These are phyloP conservation scores for Typhlomys cinereus DNA, from an alignment of 2,113 vertebrate genomes.

Conservation along the genomic window DNA sequence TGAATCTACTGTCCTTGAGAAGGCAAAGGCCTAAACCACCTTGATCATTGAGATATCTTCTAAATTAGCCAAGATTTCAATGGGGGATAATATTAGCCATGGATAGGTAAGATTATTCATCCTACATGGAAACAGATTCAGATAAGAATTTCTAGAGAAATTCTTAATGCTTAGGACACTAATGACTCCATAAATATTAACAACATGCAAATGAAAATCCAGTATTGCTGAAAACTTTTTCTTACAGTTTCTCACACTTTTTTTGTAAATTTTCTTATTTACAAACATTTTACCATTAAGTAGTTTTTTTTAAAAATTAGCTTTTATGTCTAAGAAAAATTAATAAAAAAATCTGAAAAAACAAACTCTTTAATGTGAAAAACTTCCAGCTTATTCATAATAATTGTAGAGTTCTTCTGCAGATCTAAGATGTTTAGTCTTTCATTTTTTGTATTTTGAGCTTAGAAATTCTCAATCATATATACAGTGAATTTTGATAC, in stretches of 20 bases:
- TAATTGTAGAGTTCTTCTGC: no score
- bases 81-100: not conserved
- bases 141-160: slow-evolving; percentile 12
- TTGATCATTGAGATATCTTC: slow-evolving; percentile 7
- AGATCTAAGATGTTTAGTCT: slow-evolving; percentile 18
- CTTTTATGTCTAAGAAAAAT: slow-evolving; percentile 31
- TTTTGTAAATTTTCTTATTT: slow-evolving; percentile 1
- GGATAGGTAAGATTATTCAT: slow-evolving; percentile 35
- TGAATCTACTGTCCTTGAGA: slow-evolving; percentile 17
- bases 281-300: slow-evolving; percentile 23
- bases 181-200: slow-evolving; percentile 56
- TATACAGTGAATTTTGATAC: not conserved
- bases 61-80: not conserved
- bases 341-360: slow-evolving; percentile 45
- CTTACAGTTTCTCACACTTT: slow-evolving; percentile 11
- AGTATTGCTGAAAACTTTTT: slow-evolving; percentile 42
- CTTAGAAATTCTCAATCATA: slow-evolving; percentile 37
- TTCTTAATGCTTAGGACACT: slow-evolving; percentile 30
- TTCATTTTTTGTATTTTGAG: slow-evolving; percentile 1
- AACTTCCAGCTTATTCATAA: not conserved
- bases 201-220: slow-evolving; percentile 46
- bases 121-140: not conserved
- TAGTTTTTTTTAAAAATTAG: slow-evolving; percentile 14
- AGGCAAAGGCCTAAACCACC: slow-evolving; percentile 1
- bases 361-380: slow-evolving; percentile 19